These are phyloP conservation scores for Phrynosoma platyrhinos DNA, from an alignment of 2,113 vertebrate genomes.

Conservation along the genomic window DNA sequence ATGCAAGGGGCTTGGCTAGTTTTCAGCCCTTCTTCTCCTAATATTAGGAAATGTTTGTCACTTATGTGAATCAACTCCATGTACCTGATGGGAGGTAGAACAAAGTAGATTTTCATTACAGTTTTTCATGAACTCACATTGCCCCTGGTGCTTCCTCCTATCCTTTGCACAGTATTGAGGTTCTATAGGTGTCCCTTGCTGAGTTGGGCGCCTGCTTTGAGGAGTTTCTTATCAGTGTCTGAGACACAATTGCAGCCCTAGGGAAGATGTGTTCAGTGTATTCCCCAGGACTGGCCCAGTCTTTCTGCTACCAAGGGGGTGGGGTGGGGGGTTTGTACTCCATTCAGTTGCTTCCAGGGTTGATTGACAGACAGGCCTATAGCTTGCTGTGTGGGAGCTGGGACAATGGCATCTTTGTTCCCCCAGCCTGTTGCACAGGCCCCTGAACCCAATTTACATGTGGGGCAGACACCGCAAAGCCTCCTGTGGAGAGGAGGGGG, in stretches of 20 bases:
- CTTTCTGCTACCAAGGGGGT: not conserved
- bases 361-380: conserved; percentile 31
- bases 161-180: not conserved
- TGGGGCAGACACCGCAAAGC: conserved; percentile 80
- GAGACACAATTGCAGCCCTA: not conserved
- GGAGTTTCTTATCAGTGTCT: not conserved
- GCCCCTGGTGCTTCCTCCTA: conserved; percentile 16
- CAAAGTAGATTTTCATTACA: not conserved
- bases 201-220: not conserved
- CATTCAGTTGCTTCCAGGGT: conserved; percentile 53
- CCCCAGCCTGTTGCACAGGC: conserved; percentile 19
- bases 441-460: conserved; percentile 84
- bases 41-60: not conserved
- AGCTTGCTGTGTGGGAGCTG: conserved; percentile 26
- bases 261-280: not conserved
- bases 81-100: not conserved
- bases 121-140: conserved; percentile 2
- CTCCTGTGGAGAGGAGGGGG: conserved; percentile 39
- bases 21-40: not conserved
- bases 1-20: not conserved
- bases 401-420: conserved; percentile 48
- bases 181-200: not conserved
- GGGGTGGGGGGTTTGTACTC: conserved; percentile 40
- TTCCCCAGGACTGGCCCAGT: not conserved
- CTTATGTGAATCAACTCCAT: not conserved